These are phyloP conservation scores for Harlomillsia oculata DNA, from an alignment of 1,140 invertebrate genomes.

Conservation along the genomic window DNA sequence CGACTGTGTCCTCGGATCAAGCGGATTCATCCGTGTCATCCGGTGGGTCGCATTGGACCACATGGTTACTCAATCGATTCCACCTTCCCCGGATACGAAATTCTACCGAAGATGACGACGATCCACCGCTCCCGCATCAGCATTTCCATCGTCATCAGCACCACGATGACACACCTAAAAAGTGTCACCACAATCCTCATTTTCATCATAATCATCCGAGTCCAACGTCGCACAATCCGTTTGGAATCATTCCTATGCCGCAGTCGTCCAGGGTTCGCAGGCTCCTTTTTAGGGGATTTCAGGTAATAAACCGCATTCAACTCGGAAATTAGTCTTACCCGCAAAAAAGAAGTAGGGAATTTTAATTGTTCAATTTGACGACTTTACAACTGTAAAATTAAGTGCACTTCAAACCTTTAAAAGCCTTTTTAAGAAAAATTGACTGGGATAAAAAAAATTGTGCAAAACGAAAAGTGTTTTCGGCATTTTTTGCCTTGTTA, in stretches of 20 bases:
- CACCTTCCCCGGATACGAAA: neutral
- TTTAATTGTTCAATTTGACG: no score
- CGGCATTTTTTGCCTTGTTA: no score
- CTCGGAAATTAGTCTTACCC: neutral
- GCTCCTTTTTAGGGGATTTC: conserved; percentile 1
- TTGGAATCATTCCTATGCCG: neutral
- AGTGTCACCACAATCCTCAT: neutral
- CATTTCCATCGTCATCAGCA: conserved; percentile 1
- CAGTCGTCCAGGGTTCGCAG: neutral
- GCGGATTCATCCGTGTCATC: no score
- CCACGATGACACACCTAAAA: neutral
- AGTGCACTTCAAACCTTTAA: no score
- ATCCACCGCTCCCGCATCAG: neutral
- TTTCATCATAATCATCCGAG: neutral
- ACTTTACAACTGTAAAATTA: no score
- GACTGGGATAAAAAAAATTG: neutral
- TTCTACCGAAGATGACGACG: neutral
- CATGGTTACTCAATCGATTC: neutral
- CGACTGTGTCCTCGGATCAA: neutral
- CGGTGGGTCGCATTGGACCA: no score
- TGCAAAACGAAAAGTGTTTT: neutral
- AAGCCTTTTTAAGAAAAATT: neutral
- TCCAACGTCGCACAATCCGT: neutral
- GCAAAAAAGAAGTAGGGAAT: neutral
- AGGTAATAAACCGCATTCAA: neutral